phyloP scores from a whole-genome alignment of 2,888 invertebrate species.

The Watsonalla binaria region DNA sequence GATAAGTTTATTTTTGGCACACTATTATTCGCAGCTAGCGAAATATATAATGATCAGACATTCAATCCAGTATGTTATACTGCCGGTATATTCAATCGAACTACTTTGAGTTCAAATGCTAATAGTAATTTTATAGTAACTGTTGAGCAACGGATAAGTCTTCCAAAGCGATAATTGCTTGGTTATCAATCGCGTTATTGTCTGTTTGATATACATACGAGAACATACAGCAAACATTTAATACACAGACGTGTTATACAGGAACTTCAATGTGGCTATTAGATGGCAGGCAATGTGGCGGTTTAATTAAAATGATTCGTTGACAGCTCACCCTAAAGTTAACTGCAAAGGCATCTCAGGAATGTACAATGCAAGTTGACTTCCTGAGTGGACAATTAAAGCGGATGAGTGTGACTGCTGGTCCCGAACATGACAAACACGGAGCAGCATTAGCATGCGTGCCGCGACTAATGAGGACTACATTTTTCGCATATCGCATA shows the following conservation, averaged over 20 bases:
- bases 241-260: background rate
- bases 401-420: constrained; percentile 38
- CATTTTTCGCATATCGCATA: constrained; percentile 9
- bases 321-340: constrained; percentile 48
- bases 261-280: background rate
- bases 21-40: background rate
- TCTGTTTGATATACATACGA: constrained; percentile 53
- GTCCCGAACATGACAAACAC: constrained; percentile 36
- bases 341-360: constrained; percentile 51
- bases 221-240: constrained; percentile 8
- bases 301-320: constrained; percentile 30
- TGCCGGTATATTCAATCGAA: constrained; percentile 10
- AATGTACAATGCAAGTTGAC: constrained; percentile 64
- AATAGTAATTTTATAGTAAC: constrained; percentile 20
- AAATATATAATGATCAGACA: background rate
- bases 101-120: constrained; percentile 27
- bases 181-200: constrained; percentile 47
- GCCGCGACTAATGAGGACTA: constrained; percentile 29
- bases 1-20: background rate
- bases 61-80: background rate
- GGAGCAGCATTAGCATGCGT: constrained; percentile 29
- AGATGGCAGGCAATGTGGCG: background rate
- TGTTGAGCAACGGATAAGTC: constrained; percentile 33
- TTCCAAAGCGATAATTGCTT: constrained; percentile 49
- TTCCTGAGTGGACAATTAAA: constrained; percentile 69